Conservation (phyloP, 2,797 vertebrate species). For the Ctenopoma kingsleyae region DNA sequence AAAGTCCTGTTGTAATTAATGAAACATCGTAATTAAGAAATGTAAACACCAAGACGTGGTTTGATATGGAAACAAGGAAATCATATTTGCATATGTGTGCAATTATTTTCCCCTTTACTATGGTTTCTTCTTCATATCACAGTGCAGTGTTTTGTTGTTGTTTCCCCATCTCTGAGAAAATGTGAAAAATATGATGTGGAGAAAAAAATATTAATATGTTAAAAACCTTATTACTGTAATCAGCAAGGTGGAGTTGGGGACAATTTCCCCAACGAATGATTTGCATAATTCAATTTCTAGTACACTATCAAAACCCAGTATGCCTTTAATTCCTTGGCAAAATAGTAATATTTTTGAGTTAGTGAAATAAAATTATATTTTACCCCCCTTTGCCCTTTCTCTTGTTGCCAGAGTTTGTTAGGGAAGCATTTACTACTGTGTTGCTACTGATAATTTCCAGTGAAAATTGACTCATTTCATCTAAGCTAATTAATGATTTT, state of each 20-base stretch:
- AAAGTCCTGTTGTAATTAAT: conserved; percentile 72
- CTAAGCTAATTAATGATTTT: conserved; percentile 49
- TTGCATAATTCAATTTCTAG: conserved; percentile 74
- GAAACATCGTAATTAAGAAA: conserved; percentile 68
- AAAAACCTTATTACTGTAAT: conserved; percentile 72
- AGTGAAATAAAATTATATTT: conserved; percentile 56
- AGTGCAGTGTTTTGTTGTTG: conserved; percentile 29
- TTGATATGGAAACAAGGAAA: conserved; percentile 75
- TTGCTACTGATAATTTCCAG: conserved; percentile 40
- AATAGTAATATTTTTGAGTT: conserved; percentile 56
- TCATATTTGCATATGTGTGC: conserved; percentile 74
- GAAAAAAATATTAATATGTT: conserved; percentile 50
- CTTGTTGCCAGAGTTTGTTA: conserved; percentile 38
- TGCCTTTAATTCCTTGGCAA: conserved; percentile 56
- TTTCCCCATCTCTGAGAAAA: conserved; percentile 49
- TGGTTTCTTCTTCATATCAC: conserved; percentile 50
- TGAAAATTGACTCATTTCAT: conserved; percentile 53
- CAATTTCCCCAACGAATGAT: conserved; percentile 63
- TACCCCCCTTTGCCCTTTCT: conserved; percentile 43
- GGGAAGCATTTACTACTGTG: conserved; percentile 26
- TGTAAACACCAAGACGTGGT: conserved; percentile 68
- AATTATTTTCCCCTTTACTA: conserved; percentile 51
- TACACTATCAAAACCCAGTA: conserved; percentile 65
- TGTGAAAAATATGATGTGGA: conserved; percentile 49
- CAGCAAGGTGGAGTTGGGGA: conserved; percentile 55